These are phyloP conservation scores for Salvelinus fontinalis DNA, from an alignment of 2,113 vertebrate species.

Conservation along the genomic window DNA sequence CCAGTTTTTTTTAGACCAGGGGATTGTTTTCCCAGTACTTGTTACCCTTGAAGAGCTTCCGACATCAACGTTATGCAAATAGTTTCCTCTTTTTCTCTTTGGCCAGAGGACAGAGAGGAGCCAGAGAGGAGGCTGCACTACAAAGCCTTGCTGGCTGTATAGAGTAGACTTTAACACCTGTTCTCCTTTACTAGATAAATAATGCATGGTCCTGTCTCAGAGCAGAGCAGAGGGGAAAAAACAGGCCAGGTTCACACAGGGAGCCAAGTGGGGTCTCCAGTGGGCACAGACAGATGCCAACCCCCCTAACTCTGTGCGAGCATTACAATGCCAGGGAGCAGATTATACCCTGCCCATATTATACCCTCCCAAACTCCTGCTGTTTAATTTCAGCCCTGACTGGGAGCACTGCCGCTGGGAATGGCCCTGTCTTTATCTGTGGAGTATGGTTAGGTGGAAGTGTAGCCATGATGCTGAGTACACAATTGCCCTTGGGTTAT, in stretches of 20 bases:
- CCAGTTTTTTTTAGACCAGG: too few species aligned
- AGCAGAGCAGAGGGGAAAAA: background rate
- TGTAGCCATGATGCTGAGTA: background rate
- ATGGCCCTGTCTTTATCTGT: constrained; percentile 14
- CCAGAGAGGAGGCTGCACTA: constrained; percentile 16
- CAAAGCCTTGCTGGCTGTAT: constrained; percentile 25
- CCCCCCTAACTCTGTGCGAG: constrained; percentile 10
- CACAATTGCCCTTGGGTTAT: too few species aligned
- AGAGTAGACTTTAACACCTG: constrained; percentile 27
- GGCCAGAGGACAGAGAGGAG: constrained; percentile 9
- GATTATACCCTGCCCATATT: constrained; percentile 24
- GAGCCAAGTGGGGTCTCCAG: constrained; percentile 13
- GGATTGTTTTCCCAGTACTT: too few species aligned
- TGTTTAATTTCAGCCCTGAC: constrained; percentile 36
- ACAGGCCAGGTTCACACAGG: constrained; percentile 14
- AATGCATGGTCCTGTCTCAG: constrained; percentile 8
- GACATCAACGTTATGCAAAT: constrained; percentile 13
- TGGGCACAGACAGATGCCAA: background rate
- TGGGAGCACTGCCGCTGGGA: constrained; percentile 29
- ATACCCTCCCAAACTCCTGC: constrained; percentile 22
- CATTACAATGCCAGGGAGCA: constrained; percentile 23
- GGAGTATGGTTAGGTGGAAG: constrained; percentile 11
- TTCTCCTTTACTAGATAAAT: constrained; percentile 19
- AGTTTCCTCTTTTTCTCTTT: constrained; percentile 20
- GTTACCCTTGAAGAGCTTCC: too few species aligned